Evolutionary conservation across 2,888 invertebrate genomes (phyloP), one percentile per base, ranked within the genome.

Genomic region (Ephialtes manifestator): DNA sequence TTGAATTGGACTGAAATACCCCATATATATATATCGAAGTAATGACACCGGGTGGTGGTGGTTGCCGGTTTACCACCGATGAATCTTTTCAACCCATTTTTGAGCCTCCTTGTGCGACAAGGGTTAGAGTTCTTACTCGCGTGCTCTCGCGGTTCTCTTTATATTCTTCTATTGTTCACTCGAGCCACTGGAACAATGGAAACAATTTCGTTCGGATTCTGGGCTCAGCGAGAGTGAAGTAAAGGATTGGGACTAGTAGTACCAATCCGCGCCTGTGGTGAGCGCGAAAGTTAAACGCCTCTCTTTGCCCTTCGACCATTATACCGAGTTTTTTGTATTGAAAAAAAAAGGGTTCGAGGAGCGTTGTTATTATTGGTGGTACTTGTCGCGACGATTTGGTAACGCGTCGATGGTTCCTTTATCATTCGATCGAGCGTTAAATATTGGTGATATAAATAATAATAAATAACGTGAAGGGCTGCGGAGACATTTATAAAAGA

Each of bases 131-230:
- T 75, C 82, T 79, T 58, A 65, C 78, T 78, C 84, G 84, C 84
- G 80, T 86, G 85, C 86, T 83, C 83, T 55, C 78, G 79, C 71
- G 58, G 46, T 58, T 72, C 43, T 70, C 60, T 67, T 81, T 81
- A 80, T 81, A 81, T 35, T 76, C 58, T 24, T 83, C 81, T 72
- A 83, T 83, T 87, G 85, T 85, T 71, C 65, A 48, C 84, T 67
- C 82, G 80, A 86, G 74, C 79, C 82, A 79, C 85, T 68, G 83
- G 86, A 87, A 89, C 87, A 89, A 89, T 88, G 87, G 87, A 86
- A 84, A 88, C 84, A 87, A 88, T 87, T 88, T 87, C 81, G 83
- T 78, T 80, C 70, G 39, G 75, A 39, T 65, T 58, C 63, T 71
- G 48, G 43, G 31, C 74, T 53, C 53, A 35, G 39, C 43, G 43